Base-by-base conservation (phyloP, 2,888 invertebrate genomes). In the Aspidiotus destructor region DNA sequence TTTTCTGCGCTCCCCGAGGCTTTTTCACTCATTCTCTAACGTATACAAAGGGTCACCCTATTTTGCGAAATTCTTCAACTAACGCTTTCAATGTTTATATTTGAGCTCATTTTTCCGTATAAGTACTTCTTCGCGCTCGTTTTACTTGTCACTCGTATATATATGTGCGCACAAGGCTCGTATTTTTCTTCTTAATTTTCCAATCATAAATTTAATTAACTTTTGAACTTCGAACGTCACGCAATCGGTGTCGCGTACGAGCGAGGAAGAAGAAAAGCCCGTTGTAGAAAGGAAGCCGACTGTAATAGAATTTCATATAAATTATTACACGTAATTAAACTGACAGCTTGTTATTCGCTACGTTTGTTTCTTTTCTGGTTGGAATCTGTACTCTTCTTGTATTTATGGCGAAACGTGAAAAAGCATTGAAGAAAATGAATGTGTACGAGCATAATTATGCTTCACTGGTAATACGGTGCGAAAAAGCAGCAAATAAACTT, bases 261-360 rank as follows among this genome's bases (percentile, higher is more conserved):
- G 28, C 28, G 28, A 28, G 28, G 28, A 28, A 28, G 28, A 62
- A 52, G 41, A 41, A 52, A 52, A 41, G 62, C 52, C 41, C 52
- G 62, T 62, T 62, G 62, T 62, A 52, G 9, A 40, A 62, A 53
- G 15, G 52, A 53, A 62, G 62, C 62, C 62, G 62, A 62, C 62
- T 62, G 28, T 53, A 62, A 62, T 53, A 62, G 62, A 62, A 62
- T 62, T 62, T 62, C 62, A 62, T 62, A 62, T 62, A 62, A 62
- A 62, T 62, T 62, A 62, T 62, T 62, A 62, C 62, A 62, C 62
- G 28, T 62, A 62, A 62, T 62, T 62, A 62, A 62, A 52, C 62
- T 62, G 62, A 62, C 62, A 62, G 62, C 52, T 62, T 52, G 62
- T 62, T 53, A 62, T 53, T 52, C 41, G 62, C 52, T 62, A 62